Base-by-base conservation (phyloP, 2,113 vertebrate genomes). In the Menidia beryllina region DNA sequence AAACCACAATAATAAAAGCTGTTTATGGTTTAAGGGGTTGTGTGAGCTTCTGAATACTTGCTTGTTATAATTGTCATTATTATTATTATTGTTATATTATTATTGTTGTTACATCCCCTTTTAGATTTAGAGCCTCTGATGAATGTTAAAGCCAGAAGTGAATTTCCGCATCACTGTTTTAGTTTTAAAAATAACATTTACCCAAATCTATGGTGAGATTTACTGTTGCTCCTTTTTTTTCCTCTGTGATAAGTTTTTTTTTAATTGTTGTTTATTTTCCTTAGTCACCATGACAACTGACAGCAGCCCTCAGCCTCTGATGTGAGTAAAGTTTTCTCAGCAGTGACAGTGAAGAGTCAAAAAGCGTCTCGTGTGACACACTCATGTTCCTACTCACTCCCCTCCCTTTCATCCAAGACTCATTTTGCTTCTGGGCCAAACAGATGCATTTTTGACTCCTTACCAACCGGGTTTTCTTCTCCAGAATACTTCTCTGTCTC, bases 371-470 rank as follows among this genome's bases (percentile, higher is more conserved):
- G 38, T 21, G 77, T 82, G 71, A 86, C 68, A 82, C 59, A 58
- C 20, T 62, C 59, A n/a, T 66, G 74, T 59, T 84, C 65, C 74
- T 69, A 61, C 78, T 70, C 68, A 26, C 77, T 70, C 75, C 64
- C 54, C 52, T 4, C 65, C 68, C 72, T 81, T 70, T 81, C 81
- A 83, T 75, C 79, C 82, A 67, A 10, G 13, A 81, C 57, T 55
- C 50, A 24, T 75, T 67, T 81, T 77, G 87, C 81, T 77, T 77
- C 81, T 83, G 85, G 82, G 77, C 61, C 77, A 83, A 60, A 77
- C 30, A 73, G 81, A 84, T 75, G 72, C 81, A 84, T 81, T 86
- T 82, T 86, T 87, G 83, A 86, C 88, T 73, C 43, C 56, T 65
- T 55, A 86, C 85, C 76, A 83, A 69, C 45, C 24, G 6, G 62